These are phyloP conservation scores for Micronisus gabar DNA, from an alignment of 2,113 vertebrate genomes.

Conservation along the genomic window DNA sequence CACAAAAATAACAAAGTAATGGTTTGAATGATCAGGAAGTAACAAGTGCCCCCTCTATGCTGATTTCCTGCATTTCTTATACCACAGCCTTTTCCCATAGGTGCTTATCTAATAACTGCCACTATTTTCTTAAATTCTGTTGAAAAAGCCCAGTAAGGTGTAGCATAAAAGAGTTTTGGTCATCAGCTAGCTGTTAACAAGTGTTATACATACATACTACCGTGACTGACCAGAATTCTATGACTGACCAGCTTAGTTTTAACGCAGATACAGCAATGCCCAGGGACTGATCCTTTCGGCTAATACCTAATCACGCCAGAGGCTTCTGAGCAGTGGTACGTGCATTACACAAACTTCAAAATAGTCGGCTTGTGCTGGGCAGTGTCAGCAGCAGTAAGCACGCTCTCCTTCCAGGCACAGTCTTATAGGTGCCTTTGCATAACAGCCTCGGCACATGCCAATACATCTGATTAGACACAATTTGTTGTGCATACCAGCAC, in stretches of 20 bases:
- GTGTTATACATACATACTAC: accelerated
- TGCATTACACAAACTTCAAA: not conserved
- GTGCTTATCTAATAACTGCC: not conserved
- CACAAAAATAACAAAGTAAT: not conserved
- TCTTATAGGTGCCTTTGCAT: not conserved
- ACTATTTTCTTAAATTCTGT: not conserved
- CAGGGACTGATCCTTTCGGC: not conserved
- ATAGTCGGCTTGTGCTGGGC: not conserved
- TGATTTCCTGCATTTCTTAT: not conserved
- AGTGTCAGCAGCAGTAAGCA: not conserved
- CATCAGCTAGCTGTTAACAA: not conserved
- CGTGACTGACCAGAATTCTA: too few relatives aligned
- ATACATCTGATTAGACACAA: not conserved
- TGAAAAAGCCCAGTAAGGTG: not conserved
- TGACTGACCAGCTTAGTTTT: not conserved
- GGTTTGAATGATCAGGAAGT: not conserved
- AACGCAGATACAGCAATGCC: not conserved
- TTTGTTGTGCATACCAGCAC: not conserved
- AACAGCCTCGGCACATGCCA: not conserved
- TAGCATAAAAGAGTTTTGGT: not conserved
- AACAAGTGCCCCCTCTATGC: not conserved
- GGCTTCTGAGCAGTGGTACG: not conserved
- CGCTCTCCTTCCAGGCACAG: not conserved
- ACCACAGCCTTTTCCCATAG: not conserved
- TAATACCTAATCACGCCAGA: not conserved